A percentile compares a stretch with the other conserved stretches of the same genome.
These are phyloP conservation scores for Dendropsophus ebraccatus DNA, from an alignment of 2,113 vertebrate genomes.

Conservation along the genomic window DNA sequence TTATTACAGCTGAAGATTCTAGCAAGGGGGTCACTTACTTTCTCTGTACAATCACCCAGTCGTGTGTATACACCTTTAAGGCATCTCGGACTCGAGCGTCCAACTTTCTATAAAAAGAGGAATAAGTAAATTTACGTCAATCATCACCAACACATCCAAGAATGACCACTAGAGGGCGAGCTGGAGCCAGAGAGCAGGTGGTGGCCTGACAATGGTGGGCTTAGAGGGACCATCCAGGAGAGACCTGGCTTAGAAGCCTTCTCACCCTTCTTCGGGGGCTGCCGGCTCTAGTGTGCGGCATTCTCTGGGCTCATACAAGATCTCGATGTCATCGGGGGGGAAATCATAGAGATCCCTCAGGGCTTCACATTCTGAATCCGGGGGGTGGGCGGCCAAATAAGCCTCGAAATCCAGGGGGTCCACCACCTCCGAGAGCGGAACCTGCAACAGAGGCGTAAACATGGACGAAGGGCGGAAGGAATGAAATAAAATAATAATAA, in stretches of 20 bases:
- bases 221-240: no score
- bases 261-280: conserved; percentile 80
- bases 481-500: not conserved
- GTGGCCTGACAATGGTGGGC: no score
- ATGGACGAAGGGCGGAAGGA: no score
- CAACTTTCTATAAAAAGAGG: conserved; percentile 72
- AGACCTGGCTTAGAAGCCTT: no score
- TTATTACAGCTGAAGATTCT: no score
- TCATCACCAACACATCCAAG: not conserved
- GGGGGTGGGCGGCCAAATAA: conserved; percentile 80
- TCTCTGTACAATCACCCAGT: conserved; percentile 88
- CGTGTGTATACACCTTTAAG: conserved; percentile 85
- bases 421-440: conserved; percentile 85
- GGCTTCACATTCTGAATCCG: conserved; percentile 77
- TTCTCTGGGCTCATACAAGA: conserved; percentile 82
- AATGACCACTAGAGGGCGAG: not conserved
- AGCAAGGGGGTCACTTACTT: conserved; percentile 82
- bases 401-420: conserved; percentile 90
- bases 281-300: conserved; percentile 83
- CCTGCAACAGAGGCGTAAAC: conserved; percentile 65
- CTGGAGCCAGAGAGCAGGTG: no score
- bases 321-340: conserved; percentile 83
- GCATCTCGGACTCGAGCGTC: conserved; percentile 85
- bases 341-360: conserved; percentile 86
- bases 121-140: not conserved